Evolutionary conservation across 2,888 invertebrate species (phyloP), one percentile per base, ranked within the genome.

Genomic region (Nipponacmea schrenckii): DNA sequence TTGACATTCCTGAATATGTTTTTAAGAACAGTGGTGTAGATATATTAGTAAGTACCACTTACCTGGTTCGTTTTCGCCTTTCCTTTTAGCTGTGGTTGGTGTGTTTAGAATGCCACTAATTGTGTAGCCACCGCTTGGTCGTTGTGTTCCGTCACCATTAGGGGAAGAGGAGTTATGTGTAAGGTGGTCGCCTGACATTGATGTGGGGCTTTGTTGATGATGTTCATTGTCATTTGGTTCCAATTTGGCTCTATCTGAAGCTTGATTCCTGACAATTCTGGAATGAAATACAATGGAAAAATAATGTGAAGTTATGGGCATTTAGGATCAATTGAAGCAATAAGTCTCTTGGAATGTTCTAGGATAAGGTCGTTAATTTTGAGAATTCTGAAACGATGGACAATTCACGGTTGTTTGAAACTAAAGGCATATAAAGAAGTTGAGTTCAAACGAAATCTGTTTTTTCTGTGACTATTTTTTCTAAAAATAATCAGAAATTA

Each of bases 211-310:
- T 45, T 76, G 77, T 67, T 79, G 81, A 63, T 56, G 56, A 24
- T 56, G 20, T 2, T 56, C 24, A 24, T 56, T 24, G 77, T 84
- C 74, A 73, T 74, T 67, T 68, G 82, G 81, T 62, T 75, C 78
- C 68, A 95, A 94, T 88, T 97, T 96, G 85, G 96, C 96, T 87
- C 96, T 97, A 91, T 98, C 98, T 15, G 97, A 97, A 15, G 97
- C 97, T 89, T 97, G 97, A 91, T 97, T 97, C 80, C 97, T 92
- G 72, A 97, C 97, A 90, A 97, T 97, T 92, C 97, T 97, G 90
- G 17, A 90, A 90, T 56, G 20, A 24, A 75, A 71, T 74, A 70
- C 5, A 69, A 70, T 39, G 39, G 8, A 39, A 39, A 39, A 39
- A 39, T 45, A 71, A 62, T 8, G 8, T 39, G 39, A 39, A 8